These are phyloP conservation scores for Sminthopsis crassicaudata DNA, from an alignment of 2,113 vertebrate species.

Conservation along the genomic window DNA sequence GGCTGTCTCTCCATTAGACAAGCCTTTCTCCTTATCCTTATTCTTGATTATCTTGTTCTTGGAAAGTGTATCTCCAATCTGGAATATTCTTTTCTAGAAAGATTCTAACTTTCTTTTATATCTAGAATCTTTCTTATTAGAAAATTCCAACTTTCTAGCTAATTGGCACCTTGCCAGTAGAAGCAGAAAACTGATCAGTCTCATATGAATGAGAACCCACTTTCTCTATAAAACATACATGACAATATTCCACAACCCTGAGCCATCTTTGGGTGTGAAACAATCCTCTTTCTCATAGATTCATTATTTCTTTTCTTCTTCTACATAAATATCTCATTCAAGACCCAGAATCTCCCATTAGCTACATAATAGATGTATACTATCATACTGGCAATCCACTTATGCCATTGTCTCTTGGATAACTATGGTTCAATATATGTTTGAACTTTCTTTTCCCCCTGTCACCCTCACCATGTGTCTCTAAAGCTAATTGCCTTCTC, in stretches of 20 bases:
- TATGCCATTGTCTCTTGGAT: neutral
- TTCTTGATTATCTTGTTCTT: neutral
- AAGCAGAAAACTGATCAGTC: neutral
- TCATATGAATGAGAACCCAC: neutral
- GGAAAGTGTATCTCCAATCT: neutral
- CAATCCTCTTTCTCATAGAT: neutral
- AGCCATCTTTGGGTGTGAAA: neutral
- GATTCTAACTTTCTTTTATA: neutral
- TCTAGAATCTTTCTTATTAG: no score
- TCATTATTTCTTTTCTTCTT: neutral
- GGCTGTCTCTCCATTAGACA: neutral
- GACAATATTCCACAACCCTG: neutral
- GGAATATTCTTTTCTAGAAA: neutral
- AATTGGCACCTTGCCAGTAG: neutral
- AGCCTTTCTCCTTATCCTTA: neutral
- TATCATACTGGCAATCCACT: neutral
- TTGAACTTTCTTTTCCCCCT: neutral
- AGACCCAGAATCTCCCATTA: neutral
- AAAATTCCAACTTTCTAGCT: neutral
- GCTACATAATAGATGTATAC: neutral
- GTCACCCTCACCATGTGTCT: neutral
- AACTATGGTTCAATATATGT: neutral
- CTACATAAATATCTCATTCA: neutral
- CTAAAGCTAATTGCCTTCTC: neutral
- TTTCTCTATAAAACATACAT: neutral